Evolutionary conservation across 1,140 invertebrate species (phyloP).

Genomic region (Latrodectus geometricus): DNA sequence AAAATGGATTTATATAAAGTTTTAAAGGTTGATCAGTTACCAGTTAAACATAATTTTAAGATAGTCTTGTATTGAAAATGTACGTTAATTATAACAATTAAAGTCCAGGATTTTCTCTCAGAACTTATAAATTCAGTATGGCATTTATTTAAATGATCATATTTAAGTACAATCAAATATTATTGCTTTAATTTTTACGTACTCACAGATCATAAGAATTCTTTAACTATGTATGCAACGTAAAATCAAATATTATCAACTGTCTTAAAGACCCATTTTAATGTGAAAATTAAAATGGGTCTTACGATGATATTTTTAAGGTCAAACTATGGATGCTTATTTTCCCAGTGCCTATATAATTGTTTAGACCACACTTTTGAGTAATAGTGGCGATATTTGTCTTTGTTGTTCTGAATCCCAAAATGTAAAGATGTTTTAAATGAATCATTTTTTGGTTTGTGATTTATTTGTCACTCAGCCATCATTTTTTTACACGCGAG

Average conservation of each 20-base stretch:
- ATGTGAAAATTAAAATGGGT: too few relatives aligned
- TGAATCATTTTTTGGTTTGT: not conserved
- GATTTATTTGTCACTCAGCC: too few relatives aligned
- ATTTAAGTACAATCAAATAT: too few relatives aligned
- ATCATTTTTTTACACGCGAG: too few relatives aligned
- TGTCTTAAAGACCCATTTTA: too few relatives aligned
- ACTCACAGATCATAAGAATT: too few relatives aligned
- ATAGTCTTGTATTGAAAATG: not conserved
- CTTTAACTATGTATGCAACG: too few relatives aligned
- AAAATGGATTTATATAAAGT: not conserved
- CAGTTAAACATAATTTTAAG: not conserved
- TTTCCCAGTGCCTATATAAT: not conserved
- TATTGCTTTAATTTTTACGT: too few relatives aligned
- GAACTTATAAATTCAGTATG: too few relatives aligned
- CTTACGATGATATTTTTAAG: too few relatives aligned
- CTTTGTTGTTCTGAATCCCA: not conserved
- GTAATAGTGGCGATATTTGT: not conserved
- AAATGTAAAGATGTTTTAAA: not conserved
- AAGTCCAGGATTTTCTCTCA: not conserved
- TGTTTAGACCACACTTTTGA: not conserved
- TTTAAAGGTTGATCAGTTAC: not conserved
- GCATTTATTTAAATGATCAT: too few relatives aligned
- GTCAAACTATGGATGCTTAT: not conserved
- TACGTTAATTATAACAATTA: not conserved
- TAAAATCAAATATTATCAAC: slow-evolving; percentile 65